Evolutionary conservation across 2,797 vertebrate genomes (phyloP), one percentile per base, ranked within the genome.

Genomic region (Numenius phaeopus): DNA sequence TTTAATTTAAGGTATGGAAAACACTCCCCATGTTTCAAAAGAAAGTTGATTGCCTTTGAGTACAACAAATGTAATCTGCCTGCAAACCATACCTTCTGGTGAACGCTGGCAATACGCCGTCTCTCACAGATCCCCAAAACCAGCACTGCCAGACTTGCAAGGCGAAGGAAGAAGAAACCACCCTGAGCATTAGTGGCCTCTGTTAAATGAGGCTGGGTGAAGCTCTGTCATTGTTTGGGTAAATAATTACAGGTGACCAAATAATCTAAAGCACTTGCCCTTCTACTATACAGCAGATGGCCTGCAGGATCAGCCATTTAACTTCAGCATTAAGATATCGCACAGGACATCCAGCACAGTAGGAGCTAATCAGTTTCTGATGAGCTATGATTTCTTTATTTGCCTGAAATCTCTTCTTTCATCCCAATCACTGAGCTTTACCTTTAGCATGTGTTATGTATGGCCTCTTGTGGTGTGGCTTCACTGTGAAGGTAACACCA

Each of bases 1-100:
- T 91, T 94, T 55, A 66, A 75, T 88, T 71, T 77, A 94, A 97
- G 89, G 89, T 95, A 86, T 90, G 83, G 93, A 91, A 93, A 94
- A 93, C 17, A 71, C 13, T 62, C 44, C 4, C 16, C 7, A 0
- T 42, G 44, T 65, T 91, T 84, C 89, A 87, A 85, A 95, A 91
- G 75, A 66, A 76, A 67, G n/a, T 37, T n/a, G 37, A 67, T 46
- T 87, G 50, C 49, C n/a, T 91, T 80, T 20, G 20, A 91, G 24
- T 32, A 46, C 26, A 70, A 47, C 59, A 64, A 73, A 93, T 16
- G 34, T 34, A 77, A 87, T 76, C 73, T 2, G 16, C 39, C 58
- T 66, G 62, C 58, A 90, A 64, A 87, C 29, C 10, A 3, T 61
- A 39, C 30, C n/a, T 69, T 85, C 59, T 82, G 62, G 44, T 44